Conservation (phyloP, 1,140 invertebrate genomes). For the Drosophila eugracilis region DNA sequence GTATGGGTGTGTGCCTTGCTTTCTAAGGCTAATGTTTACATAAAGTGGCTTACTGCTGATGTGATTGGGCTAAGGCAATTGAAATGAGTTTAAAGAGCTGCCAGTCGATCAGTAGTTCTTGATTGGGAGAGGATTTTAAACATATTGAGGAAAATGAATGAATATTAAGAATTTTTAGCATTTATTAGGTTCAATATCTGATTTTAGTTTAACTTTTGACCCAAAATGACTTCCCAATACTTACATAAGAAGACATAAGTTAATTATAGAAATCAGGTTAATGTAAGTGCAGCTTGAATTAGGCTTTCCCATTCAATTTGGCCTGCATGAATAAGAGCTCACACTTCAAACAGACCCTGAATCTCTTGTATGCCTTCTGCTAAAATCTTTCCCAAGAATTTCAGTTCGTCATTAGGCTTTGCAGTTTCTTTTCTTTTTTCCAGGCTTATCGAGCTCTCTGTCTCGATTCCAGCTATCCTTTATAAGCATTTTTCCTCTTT, state of each 20-base stretch:
- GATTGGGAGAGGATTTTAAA: too few relatives aligned
- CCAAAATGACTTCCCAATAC: too few relatives aligned
- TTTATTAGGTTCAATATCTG: too few relatives aligned
- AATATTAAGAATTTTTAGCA: too few relatives aligned
- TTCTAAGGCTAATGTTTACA: conserved; percentile 33
- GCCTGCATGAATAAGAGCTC: background rate
- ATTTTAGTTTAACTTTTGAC: too few relatives aligned
- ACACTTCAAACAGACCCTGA: conserved; percentile 28
- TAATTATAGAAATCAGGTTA: too few relatives aligned
- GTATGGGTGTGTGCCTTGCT: conserved; percentile 16
- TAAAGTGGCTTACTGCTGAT: conserved; percentile 41
- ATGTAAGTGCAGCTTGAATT: background rate
- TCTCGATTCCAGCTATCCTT: conserved; percentile 20
- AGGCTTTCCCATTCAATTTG: background rate
- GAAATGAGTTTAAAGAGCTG: background rate
- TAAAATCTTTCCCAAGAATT: conserved; percentile 7
- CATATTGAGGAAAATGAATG: too few relatives aligned
- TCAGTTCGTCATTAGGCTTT: conserved; percentile 58
- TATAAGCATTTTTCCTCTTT: conserved; percentile 3
- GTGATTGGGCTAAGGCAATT: conserved; percentile 24
- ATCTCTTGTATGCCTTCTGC: conserved; percentile 36
- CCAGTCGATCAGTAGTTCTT: background rate
- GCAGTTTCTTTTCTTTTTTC: conserved; percentile 51
- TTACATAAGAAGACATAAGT: too few relatives aligned
- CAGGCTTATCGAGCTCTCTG: conserved; percentile 30